Base-by-base conservation (phyloP, 2,113 vertebrate genomes). In the Muscicapa adusta region DNA sequence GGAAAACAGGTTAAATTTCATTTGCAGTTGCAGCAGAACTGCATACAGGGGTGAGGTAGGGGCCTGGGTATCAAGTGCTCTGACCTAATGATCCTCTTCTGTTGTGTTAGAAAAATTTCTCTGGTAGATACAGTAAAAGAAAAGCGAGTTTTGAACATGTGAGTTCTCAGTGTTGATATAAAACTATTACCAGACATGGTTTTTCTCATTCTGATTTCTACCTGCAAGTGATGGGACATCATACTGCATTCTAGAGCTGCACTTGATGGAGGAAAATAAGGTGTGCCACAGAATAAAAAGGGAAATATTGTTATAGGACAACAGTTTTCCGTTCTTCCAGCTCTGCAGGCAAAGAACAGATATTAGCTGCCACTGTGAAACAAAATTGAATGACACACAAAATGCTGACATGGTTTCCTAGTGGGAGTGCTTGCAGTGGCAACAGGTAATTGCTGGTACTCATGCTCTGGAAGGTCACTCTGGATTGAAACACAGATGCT, bases 391-490 rank as follows among this genome's bases (percentile, higher is more conserved):
- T 40, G 36, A 3, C 63, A 60, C 17, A 36, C 34, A 56, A 90
- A 95, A 89, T 12, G 26, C 78, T 80, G 34, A 36, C 51, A 38
- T 12, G 12, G 38, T 57, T 62, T 91, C 78, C 85, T 90, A 15
- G 48, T 36, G 83, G 65, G 76, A 93, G 68, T 20, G 65, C 56
- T 72, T 22, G 17, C 48, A 40, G 63, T 18, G 63, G 26, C 60
- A 60, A n/a, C 81, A 60, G 40, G 71, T 91, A 90, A 91, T 93
- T 94, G 93, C 75, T 91, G 5, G 8, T 40, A 18, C 74, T 94
- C 29, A 50, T 91, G 89, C 93, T 93, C 85, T 58, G 74, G 71
- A 57, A 94, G 91, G 89, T 88, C 75, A 18, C n/a, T 85, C 22
- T 4, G 60, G 54, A 80, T 56, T 18, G 83, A 81, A 77, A 61